Base-by-base conservation (phyloP, 2,113 vertebrate genomes). In the Harpagus bidentatus region DNA sequence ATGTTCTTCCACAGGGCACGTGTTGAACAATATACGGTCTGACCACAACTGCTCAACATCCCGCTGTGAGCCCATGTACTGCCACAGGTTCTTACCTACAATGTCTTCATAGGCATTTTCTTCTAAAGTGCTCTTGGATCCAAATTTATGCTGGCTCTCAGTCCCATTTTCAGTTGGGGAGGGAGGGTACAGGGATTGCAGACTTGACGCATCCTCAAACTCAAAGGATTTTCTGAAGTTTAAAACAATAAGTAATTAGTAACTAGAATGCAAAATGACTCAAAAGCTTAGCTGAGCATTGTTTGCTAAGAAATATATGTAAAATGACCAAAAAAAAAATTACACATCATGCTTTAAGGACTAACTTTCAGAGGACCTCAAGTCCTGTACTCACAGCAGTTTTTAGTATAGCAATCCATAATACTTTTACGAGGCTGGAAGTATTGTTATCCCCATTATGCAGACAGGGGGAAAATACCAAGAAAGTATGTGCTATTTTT, bases 91-190 rank as follows among this genome's bases (percentile, higher is more conserved):
- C 99, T 99, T 98, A 99, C 99, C 99, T 96, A 99, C 98, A 85
- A 99, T 99, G 93, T 99, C 99, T 98, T 99, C 99, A 91, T 99
- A 99, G 91, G 99, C 98, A 91, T 99, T 99, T 96, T 99, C 99
- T 98, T 99, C 99, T 98, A 99, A 99, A 98, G 99, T 99, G 99
- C 99, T 99, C 98, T 99, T 99, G 88, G 98, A 99, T 98, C 98
- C 98, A 97, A 99, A 98, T 84, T 98, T 98, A 89, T 97, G 98
- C 96, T 98, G 98, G 87, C 93, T 98, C 88, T 99, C 99, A 9
- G 99, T 99, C 97, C 99, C 99, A 43, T 99, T 99, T 98, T 99
- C 99, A 85, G 98, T 99, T 31, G 99, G 99, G 74, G 99, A 99
- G 80, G 99, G 98, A 29, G 99, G 98, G 95, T 99, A 98, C 66